phyloP scores from a whole-genome alignment of 2,888 invertebrate species.

The Thysanoteuthis rhombus region DNA sequence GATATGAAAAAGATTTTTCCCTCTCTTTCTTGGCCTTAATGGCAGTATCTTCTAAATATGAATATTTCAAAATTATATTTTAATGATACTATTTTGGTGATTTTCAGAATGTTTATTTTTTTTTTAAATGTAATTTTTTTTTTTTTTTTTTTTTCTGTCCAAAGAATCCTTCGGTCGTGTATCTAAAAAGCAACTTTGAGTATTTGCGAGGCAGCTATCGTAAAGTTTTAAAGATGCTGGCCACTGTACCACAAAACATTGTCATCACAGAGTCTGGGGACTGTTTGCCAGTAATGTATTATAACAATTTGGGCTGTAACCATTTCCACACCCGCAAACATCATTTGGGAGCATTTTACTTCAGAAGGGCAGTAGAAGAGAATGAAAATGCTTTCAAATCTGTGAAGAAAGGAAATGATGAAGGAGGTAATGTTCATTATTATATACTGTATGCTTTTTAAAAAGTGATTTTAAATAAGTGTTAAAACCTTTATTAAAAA shows the following conservation, averaged over 20 bases:
- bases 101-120: not conserved
- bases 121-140: not conserved
- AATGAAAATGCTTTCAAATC: conserved; percentile 71
- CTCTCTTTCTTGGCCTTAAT: too few relatives aligned
- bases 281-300: conserved; percentile 75
- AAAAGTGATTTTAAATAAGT: not conserved
- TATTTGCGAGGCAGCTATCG: conserved; percentile 75
- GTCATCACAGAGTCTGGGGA: conserved; percentile 71
- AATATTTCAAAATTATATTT: too few relatives aligned
- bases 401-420: conserved; percentile 39
- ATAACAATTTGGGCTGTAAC: conserved; percentile 85
- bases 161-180: conserved; percentile 70
- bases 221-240: conserved; percentile 73
- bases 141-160: conserved; percentile 52
- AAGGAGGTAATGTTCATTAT: conserved; percentile 35
- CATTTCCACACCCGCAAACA: conserved; percentile 85
- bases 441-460: not conserved
- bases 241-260: conserved; percentile 49
- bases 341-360: conserved; percentile 81
- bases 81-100: too few relatives aligned
- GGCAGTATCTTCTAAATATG: too few relatives aligned
- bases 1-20: too few relatives aligned
- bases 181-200: conserved; percentile 75
- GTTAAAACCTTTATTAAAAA: too few relatives aligned
- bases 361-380: conserved; percentile 82